These are phyloP conservation scores for Oceanites oceanicus DNA, from an alignment of 2,113 vertebrate species.

Conservation along the genomic window DNA sequence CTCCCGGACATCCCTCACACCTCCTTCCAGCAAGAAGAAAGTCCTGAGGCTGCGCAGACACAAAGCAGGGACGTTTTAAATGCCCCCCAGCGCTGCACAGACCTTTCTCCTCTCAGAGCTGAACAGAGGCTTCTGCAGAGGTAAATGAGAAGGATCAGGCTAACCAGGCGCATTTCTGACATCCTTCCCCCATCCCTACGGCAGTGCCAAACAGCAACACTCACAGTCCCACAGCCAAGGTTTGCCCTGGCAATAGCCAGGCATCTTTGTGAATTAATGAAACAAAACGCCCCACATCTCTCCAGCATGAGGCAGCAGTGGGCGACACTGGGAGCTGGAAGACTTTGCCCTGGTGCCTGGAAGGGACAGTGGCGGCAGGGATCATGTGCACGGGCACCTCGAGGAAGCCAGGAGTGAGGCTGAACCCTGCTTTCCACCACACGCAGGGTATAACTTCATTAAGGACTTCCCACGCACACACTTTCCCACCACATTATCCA, in stretches of 20 bases:
- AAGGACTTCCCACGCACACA: fast-evolving
- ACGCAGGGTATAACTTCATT: background rate
- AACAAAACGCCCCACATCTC: background rate
- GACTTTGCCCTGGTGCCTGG: background rate
- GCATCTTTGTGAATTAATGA: background rate
- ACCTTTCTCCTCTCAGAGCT: background rate
- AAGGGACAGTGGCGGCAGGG: background rate
- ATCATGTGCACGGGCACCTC: fast-evolving
- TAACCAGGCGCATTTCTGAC: background rate
- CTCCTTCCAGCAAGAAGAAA: background rate
- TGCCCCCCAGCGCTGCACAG: background rate
- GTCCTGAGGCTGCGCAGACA: background rate
- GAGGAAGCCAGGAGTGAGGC: background rate
- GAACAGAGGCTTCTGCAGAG: background rate
- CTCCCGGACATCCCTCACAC: background rate
- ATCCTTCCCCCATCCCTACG: background rate
- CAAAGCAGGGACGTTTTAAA: fast-evolving
- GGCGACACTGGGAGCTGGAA: background rate
- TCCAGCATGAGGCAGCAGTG: background rate
- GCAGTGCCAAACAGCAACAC: background rate
- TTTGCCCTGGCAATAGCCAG: fast-evolving
- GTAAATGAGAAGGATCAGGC: background rate
- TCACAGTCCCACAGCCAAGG: fast-evolving
- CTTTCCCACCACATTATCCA: background rate
- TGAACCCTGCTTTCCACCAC: background rate